Conservation (phyloP, 1,140 invertebrate species). For the Harlomillsia oculata region DNA sequence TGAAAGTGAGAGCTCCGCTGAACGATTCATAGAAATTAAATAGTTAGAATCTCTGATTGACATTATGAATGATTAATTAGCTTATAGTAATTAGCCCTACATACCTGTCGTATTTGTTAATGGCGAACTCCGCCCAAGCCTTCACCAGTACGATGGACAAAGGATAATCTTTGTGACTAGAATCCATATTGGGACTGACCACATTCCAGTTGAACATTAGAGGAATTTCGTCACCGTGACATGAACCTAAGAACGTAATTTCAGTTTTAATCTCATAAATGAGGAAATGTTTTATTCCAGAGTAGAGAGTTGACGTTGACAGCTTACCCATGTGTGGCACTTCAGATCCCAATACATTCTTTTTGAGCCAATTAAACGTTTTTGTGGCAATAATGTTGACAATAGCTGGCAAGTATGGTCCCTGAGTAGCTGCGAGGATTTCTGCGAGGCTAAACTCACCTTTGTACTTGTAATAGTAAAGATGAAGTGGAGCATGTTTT, state of each 20-base stretch:
- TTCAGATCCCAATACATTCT: too few relatives aligned
- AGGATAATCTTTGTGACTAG: slow-evolving; percentile 7
- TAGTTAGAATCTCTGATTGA: neutral
- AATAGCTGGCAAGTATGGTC: neutral
- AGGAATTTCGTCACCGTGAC: slow-evolving; percentile 1
- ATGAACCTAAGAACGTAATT: neutral
- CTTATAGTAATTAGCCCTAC: too few relatives aligned
- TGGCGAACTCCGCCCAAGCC: slow-evolving; percentile 11
- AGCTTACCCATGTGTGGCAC: slow-evolving; percentile 4
- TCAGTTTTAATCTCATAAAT: neutral
- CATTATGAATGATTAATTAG: neutral
- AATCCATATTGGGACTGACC: neutral
- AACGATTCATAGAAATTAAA: neutral
- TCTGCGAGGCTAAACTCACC: slow-evolving; percentile 10
- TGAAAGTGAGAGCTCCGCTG: too few relatives aligned
- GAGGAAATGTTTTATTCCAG: neutral
- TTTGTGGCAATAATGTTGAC: too few relatives aligned
- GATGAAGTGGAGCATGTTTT: slow-evolving; percentile 10
- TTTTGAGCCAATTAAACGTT: too few relatives aligned
- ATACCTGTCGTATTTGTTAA: neutral
- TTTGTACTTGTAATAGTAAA: slow-evolving; percentile 15
- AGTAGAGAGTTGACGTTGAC: neutral
- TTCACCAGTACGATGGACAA: slow-evolving; percentile 8
- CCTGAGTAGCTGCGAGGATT: slow-evolving; percentile 1
- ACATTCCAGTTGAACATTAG: neutral